These are phyloP conservation scores for Tenualosa ilisha DNA, from an alignment of 2,797 vertebrate genomes.

Conservation along the genomic window DNA sequence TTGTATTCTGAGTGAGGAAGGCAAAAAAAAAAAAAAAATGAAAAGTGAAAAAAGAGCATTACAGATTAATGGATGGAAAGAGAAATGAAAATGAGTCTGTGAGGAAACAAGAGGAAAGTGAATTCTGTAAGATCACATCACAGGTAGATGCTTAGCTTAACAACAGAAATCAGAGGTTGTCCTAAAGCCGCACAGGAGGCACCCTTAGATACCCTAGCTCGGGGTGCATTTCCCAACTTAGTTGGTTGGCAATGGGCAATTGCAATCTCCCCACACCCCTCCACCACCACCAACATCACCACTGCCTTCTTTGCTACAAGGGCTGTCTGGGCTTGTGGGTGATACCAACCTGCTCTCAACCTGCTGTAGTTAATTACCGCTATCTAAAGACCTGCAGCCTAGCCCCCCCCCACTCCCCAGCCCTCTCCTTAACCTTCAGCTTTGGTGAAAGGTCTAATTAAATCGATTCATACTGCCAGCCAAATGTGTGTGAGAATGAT, in stretches of 20 bases:
- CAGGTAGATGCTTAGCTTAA: too few relatives aligned
- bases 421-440: conserved; percentile 53
- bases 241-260: too few relatives aligned
- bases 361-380: conserved; percentile 45
- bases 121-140: too few relatives aligned
- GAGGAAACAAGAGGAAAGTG: too few relatives aligned
- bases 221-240: too few relatives aligned
- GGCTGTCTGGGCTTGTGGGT: not conserved
- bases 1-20: not conserved
- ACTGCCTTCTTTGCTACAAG: conserved; percentile 23
- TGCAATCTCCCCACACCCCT: not conserved
- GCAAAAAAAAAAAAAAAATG: not conserved
- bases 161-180: not conserved
- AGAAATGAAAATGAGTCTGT: too few relatives aligned
- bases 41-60: too few relatives aligned
- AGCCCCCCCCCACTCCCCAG: conserved; percentile 22
- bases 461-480: conserved; percentile 49
- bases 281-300: not conserved
- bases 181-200: not conserved
- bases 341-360: not conserved
- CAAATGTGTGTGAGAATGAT: conserved; percentile 36
- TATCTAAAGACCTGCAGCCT: conserved; percentile 42
- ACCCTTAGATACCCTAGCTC: too few relatives aligned
- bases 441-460: conserved; percentile 56
- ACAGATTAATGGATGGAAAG: too few relatives aligned